Evolutionary conservation across 2,113 vertebrate genomes (phyloP), one percentile per base, ranked within the genome.

Genomic region (Bungarus multicinctus): DNA sequence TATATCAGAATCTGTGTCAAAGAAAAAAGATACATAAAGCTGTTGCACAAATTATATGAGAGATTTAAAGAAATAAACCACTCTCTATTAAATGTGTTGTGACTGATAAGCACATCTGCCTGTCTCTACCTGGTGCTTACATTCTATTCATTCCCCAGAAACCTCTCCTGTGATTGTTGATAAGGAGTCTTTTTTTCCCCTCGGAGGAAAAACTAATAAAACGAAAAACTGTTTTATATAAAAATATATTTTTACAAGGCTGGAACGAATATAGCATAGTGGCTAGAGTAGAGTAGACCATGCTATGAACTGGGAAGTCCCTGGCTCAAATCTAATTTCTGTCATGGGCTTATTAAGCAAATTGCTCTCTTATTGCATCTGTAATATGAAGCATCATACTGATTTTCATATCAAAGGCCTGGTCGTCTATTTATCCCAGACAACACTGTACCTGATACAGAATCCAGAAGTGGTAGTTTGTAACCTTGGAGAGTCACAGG

Each of bases 21-120:
- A 55, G 55, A 55, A 11, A 81, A 22, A 0, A 20, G 47, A 43
- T 55, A 1, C n/a, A 30, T 64, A 91, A 23, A 91, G 88, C 25
- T 47, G 47, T 52, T 89, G 34, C 8, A 92, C 57, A 57, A 86
- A 16, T 43, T 5, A 64, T 93, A 52, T 57, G 69, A 52, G 55
- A 94, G 86, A 88, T 87, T 85, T 54, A 87, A 87, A 91, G 39
- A 94, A 87, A 93, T 85, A 57, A 92, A 90, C 5, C 50, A 90
- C 52, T 92, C 50, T 50, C 52, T 52, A 45, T 89, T 74, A 89
- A 94, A 92, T 87, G 20, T 86, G 89, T 74, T 87, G 12, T 10
- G 14, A 92, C 88, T 89, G 81, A 94, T 91, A 69, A 60, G n/a
- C 60, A 94, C 90, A 52, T 47, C 30, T 90, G 87, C 87, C 55